phyloP scores from a whole-genome alignment of 1,140 invertebrate genomes.

The Acromyrmex heyeri region DNA sequence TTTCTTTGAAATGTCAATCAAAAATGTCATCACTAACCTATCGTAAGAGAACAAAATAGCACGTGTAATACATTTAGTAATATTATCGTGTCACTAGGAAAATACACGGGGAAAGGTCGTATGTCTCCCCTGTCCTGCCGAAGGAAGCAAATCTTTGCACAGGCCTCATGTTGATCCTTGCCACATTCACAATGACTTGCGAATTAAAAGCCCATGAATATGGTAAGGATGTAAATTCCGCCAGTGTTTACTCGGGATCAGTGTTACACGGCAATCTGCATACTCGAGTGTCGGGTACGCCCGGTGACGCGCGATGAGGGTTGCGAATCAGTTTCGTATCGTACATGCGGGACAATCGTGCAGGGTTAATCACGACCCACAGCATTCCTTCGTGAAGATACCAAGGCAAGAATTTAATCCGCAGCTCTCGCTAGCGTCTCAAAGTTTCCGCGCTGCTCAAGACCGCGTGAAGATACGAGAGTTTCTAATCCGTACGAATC shows the following conservation, averaged over 20 bases:
- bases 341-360: slow-evolving; percentile 30
- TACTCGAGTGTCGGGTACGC: slow-evolving; percentile 64
- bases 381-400: slow-evolving; percentile 51
- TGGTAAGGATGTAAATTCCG: slow-evolving; percentile 80
- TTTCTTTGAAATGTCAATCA: too few relatives aligned
- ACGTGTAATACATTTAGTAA: neutral
- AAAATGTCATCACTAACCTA: too few relatives aligned
- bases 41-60: neutral
- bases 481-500: neutral
- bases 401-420: slow-evolving; percentile 34
- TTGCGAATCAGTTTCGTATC: slow-evolving; percentile 9
- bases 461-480: neutral
- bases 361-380: slow-evolving; percentile 70
- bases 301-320: slow-evolving; percentile 19
- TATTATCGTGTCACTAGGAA: neutral
- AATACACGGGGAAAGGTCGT: neutral
- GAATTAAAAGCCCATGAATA: slow-evolving; percentile 83
- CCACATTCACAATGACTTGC: slow-evolving; percentile 46
- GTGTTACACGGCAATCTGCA: slow-evolving; percentile 78
- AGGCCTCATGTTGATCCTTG: slow-evolving; percentile 57
- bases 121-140: neutral
- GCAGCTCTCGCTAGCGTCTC: slow-evolving; percentile 44
- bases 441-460: neutral
- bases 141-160: slow-evolving; percentile 54
- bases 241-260: slow-evolving; percentile 76